Evolutionary conservation across 2,888 invertebrate genomes (phyloP), one percentile per base, ranked within the genome.

Genomic region (Argyresthia albistria): DNA sequence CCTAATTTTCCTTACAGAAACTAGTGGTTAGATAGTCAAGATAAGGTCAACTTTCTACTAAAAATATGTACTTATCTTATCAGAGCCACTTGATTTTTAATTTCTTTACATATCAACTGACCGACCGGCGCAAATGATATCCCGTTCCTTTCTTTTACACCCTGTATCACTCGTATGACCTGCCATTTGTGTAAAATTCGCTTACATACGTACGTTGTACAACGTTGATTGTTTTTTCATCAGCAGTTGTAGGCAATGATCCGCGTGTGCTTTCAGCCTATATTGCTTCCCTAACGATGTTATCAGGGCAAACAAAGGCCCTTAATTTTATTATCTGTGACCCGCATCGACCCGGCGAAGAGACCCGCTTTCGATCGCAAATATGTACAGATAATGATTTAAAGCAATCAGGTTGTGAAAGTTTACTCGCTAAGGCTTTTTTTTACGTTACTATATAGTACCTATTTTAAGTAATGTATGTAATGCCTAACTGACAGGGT

Each of bases 221-320:
- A 39, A 39, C 10, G n/a, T 11, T n/a, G 10, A 39, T 39, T 10
- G 10, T 10, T 11, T 8, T n/a, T 11, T 3, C n/a, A 10, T 39
- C n/a, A 11, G n/a, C 39, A 39, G 11, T 10, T 39, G 39, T 4
- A 39, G n/a, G 39, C 39, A n/a, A 11, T 10, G 39, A n/a, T 39
- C 39, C 11, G 10, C 10, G n/a, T 10, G 39, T n/a, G 39, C 39
- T 39, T 39, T 39, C 59, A 61, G 56, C 58, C 63, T 60, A 69
- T 72, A 72, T 70, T 67, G 63, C 60, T 62, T 65, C 64, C 65
- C 67, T 74, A 76, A 76, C 69, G 75, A 72, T 70, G 75, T 72
- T 70, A 60, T 62, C 67, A 65, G 60, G 56, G 69, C 69, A 74
- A 75, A 77, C 74, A 76, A 69, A 61, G 66, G 60, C 69, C 48